These are phyloP conservation scores for Aphodius sticticus DNA, from an alignment of 2,888 invertebrate species.

Conservation along the genomic window DNA sequence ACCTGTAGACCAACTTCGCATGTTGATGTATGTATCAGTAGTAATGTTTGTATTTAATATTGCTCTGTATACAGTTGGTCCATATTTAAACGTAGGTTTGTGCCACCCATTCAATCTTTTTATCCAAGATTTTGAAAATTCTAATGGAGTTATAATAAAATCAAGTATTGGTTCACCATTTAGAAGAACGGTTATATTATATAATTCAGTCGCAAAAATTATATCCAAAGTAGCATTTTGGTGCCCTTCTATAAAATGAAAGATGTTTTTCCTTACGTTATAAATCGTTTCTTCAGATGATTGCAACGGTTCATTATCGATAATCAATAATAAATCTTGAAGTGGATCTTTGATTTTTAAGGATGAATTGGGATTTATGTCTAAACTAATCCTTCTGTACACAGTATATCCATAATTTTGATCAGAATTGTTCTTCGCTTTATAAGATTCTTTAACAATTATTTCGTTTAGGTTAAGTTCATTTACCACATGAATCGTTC, in stretches of 20 bases:
- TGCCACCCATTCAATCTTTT: constrained; percentile 53
- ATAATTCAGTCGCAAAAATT: constrained; percentile 80
- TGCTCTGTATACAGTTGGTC: constrained; percentile 67
- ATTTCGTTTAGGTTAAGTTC: constrained; percentile 31
- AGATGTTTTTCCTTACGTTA: constrained; percentile 47
- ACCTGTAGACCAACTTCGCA: constrained; percentile 87
- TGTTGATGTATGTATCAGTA: constrained; percentile 79
- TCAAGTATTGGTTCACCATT: constrained; percentile 56
- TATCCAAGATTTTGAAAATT: constrained; percentile 62
- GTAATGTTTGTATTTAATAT: constrained; percentile 62
- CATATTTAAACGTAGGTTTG: constrained; percentile 46
- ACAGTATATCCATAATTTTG: constrained; percentile 67
- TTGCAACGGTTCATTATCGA: constrained; percentile 57
- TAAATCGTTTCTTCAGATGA: constrained; percentile 54
- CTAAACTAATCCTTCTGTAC: constrained; percentile 59
- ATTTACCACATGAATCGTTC: constrained; percentile 36
- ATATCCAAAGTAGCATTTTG: constrained; percentile 54
- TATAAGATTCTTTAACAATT: constrained; percentile 48
- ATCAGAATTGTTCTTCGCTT: constrained; percentile 67
- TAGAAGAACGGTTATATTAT: constrained; percentile 68
- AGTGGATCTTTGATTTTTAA: constrained; percentile 59
- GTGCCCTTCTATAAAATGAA: constrained; percentile 56
- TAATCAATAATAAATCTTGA: constrained; percentile 63
- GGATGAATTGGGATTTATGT: constrained; percentile 48
- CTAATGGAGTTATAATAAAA: constrained; percentile 63